A percentile compares a stretch with the other conserved stretches of the same genome.
These are phyloP conservation scores for Alaudala cheleensis DNA, from an alignment of 2,113 vertebrate genomes.

Conservation along the genomic window DNA sequence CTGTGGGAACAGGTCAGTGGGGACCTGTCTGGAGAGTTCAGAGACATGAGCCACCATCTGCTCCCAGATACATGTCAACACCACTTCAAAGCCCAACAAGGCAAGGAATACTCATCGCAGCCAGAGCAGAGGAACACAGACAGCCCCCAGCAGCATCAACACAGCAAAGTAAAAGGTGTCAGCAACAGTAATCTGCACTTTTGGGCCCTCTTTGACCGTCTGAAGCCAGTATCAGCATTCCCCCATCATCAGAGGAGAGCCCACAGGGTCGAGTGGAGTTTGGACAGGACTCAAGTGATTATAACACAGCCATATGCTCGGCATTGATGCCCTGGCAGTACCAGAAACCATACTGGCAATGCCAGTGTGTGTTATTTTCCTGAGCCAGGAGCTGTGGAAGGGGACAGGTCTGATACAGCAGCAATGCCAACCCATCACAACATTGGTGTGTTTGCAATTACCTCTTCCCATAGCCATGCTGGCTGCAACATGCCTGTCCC, in stretches of 20 bases:
- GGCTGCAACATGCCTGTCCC: rapidly evolving
- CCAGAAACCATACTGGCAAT: not conserved
- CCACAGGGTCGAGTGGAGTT: not conserved
- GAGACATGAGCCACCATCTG: not conserved
- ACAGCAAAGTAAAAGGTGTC: not conserved
- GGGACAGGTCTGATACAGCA: not conserved
- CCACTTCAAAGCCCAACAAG: not conserved
- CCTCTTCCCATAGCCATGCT: rapidly evolving
- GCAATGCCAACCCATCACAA: not conserved
- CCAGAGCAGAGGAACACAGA: not conserved
- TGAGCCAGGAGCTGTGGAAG: not conserved
- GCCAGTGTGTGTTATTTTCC: not conserved
- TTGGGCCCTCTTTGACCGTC: not conserved
- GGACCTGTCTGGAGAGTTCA: not conserved
- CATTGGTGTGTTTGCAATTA: not conserved
- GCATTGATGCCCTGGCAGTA: not conserved
- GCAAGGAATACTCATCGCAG: not conserved
- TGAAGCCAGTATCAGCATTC: not conserved
- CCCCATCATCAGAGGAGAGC: not conserved
- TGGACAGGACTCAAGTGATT: not conserved
- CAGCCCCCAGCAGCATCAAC: not conserved
- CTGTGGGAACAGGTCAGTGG: not conserved
- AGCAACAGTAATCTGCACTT: not conserved
- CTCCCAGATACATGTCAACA: not conserved
- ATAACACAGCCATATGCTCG: not conserved